Conservation (phyloP, 2,888 invertebrate genomes). For the Smittia sp. region DNA sequence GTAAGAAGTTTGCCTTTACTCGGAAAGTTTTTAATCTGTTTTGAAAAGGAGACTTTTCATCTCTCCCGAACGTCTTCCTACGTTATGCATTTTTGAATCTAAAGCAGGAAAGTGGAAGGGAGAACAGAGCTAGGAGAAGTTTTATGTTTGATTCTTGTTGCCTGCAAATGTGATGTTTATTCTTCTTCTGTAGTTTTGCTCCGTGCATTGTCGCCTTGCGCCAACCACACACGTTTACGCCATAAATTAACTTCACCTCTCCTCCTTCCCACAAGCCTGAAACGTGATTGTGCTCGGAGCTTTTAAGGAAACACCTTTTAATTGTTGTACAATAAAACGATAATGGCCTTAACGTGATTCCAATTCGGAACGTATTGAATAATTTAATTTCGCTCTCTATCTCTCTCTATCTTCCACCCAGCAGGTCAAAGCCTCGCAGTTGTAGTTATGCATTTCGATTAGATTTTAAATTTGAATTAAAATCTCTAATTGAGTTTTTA, state of each 20-base stretch:
- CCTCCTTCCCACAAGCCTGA: neutral
- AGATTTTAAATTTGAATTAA: neutral
- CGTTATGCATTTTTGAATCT: neutral
- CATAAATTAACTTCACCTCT: slow-evolving; percentile 28
- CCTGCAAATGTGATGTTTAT: slow-evolving; percentile 4
- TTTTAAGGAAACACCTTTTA: slow-evolving; percentile 27
- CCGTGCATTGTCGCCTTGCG: neutral
- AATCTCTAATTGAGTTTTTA: neutral
- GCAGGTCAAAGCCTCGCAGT: neutral
- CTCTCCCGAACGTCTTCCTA: neutral
- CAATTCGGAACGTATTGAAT: slow-evolving; percentile 13
- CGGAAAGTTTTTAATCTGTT: slow-evolving; percentile 36
- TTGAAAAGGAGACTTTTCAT: neutral
- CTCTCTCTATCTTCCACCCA: neutral
- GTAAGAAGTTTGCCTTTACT: slow-evolving; percentile 12
- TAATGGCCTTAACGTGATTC: slow-evolving; percentile 35
- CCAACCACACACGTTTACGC: slow-evolving; percentile 22
- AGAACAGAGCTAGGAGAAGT: neutral
- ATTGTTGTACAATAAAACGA: slow-evolving; percentile 33
- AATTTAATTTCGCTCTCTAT: slow-evolving; percentile 15
- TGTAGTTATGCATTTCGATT: neutral
- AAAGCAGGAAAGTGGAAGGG: neutral
- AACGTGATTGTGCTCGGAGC: slow-evolving; percentile 32
- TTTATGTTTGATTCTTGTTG: slow-evolving; percentile 4
- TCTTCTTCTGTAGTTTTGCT: neutral